Base-by-base conservation (phyloP, 2,888 invertebrate species). In the Xestoiulus laeticollis region DNA sequence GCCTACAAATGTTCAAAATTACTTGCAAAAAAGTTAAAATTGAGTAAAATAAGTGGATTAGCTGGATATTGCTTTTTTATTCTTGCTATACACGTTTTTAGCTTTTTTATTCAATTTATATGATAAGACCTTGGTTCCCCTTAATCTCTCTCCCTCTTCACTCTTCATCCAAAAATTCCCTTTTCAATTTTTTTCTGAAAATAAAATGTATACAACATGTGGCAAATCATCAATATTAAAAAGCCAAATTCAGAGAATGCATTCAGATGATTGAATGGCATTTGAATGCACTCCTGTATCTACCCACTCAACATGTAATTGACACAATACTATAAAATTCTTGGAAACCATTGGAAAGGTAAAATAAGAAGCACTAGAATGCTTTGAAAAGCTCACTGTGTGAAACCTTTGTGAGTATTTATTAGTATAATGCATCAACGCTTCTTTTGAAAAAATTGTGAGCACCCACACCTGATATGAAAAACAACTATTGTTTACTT, bases 181-280 rank as follows among this genome's bases (percentile, higher is more conserved):
- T 16, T 53, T n/a, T 19, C 16, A 53, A 53, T 48, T 19, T 16
- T 53, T 53, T 53, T 53, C n/a, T 5, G 16, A 16, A 19, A 53
- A 53, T n/a, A 53, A 53, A 53, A 53, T 68, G 68, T 22, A 68
- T 48, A 19, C 38, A 38, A 38, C 6, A 38, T 68, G 8, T 68
- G 10, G 68, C 68, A 68, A 68, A 68, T 68, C 68, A 68, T 68
- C 68, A n/a, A 68, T 68, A 68, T 68, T 68, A 26, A 68, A 26
- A 53, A 38, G 10, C 5, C 26, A n/a, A 12, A 68, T 68, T 68
- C 68, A 68, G 26, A 19, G 8, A 22, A 26, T 22, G 22, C 26
- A 68, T 26, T 1, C 6, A n/a, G 8, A n/a, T 22, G n/a, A 68
- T 68, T 68, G 68, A 68, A 26, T 68, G 68, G 68, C 68, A 68